Base-by-base conservation (phyloP, 2,888 invertebrate genomes). In the Gortyna flavago region DNA sequence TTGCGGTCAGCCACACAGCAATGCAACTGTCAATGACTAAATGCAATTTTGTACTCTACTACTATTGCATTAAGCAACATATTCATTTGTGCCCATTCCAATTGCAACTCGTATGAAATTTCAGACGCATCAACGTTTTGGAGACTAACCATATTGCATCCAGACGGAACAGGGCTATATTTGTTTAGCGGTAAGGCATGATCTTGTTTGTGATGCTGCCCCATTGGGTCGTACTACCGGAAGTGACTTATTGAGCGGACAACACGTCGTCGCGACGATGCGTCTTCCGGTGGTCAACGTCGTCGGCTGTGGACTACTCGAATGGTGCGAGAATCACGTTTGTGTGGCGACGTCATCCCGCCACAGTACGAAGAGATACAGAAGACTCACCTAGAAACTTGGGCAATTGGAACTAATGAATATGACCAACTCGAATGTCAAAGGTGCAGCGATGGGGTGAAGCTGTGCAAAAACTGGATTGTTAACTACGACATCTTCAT, bases 201-300 rank as follows among this genome's bases (percentile, higher is more conserved):
- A 87, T 84, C 7, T 89, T 21, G 75, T 44, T 74, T 77, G 79
- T 70, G 38, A 54, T 3, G 41, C 41, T 80, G 70, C 9, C 35
- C 54, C 48, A 64, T 65, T 77, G 77, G 73, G 83, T 86, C 78
- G 77, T 83, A 86, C 84, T 86, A 89, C 89, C 93, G 95, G 95
- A 95, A 95, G 91, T 82, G 83, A 83, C 89, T 93, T 91, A 93
- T 95, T 95, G 93, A 93, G 91, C 90, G 93, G 92, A 90, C 90
- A 89, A 92, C 92, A 87, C 88, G 83, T 89, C 87, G 92, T 90
- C 93, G 93, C 92, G 93, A 91, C 93, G 93, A 92, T 89, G 90
- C 89, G 90, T 90, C 93, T 94, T 95, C 95, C 95, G 94, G 90
- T 90, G 93, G 92, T 92, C 94, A 94, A 93, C 93, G 95, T 93